Evolutionary conservation across 2,888 invertebrate species (phyloP), one percentile per base, ranked within the genome.

Genomic region (Rutpela maculata): DNA sequence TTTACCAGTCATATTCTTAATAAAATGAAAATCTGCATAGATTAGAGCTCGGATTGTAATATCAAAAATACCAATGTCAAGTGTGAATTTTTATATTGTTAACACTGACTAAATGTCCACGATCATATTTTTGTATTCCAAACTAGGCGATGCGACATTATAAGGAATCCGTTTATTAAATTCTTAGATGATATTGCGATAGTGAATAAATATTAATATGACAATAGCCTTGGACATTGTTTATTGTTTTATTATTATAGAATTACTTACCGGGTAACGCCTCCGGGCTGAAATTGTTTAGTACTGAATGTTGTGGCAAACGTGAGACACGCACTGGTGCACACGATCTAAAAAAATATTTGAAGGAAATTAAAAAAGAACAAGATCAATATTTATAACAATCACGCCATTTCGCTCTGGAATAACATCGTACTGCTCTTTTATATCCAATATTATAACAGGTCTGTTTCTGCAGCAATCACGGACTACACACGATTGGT

Each of bases 161-260:
- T 50, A 50, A 50, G 59, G 59, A 19, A 59, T 59, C 59, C 50
- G 7, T 22, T 22, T 12, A 19, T 22, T 67, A 67, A 55, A 43
- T 67, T 72, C 62, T 31, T 43, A 10, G 43, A 72, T 55, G 72
- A 17, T 50, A 50, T 72, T 72, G 63, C 63, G 59, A 55, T 63
- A 72, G 22, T 18, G 38, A 26, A 72, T 63, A 72, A 72, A 72
- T 70, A 70, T 72, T 72, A 72, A 72, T 72, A 50, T 0, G 17
- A 63, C 11, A 10, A 3, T 50, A 50, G n/a, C 72, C 72, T 72
- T 72, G 72, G 55, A 62, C n/a, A 31, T 17, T 62, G 43, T 63
- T 63, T 70, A 63, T 62, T 72, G 63, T 72, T 31, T 72, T 72
- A 72, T 72, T 72, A 72, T 55, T 38, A 43, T 26, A 6, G 43